Base-by-base conservation (phyloP, 1,140 invertebrate genomes). In the Atta colombica region DNA sequence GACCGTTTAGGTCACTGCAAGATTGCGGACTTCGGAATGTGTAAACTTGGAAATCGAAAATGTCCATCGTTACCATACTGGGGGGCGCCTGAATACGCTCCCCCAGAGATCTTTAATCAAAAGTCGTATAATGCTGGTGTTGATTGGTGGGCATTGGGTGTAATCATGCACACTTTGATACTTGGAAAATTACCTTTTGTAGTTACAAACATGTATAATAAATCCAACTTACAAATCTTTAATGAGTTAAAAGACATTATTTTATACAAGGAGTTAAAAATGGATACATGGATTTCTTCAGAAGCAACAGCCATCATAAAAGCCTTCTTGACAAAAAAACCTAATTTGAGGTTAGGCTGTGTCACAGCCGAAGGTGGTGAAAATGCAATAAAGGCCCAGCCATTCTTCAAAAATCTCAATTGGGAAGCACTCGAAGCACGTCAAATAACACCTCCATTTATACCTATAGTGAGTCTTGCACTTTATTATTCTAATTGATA, bases 101-200 rank as follows among this genome's bases (percentile, higher is more conserved):
- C 28, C 3, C 28, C 28, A 0, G 28, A 31, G 28, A 31, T 31
- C 28, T 31, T 3, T 31, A 3, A 31, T 31, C 2, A 31, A 2
- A 31, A 31, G 3, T 2, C 99, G 90, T 99, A 99, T 95, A 99
- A 99, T 49, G 98, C 98, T n/a, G 99, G 98, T 82, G 99, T 99
- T 58, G 99, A 99, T 96, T 99, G 99, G 99, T 99, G 99, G 99
- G 99, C 99, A 75, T 96, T 99, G 39, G 99, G 99, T 39, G 99
- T 99, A 2, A 31, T 31, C 2, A 31, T 31, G 28, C 3, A 31
- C 2, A 3, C 2, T 31, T 31, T 31, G 28, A 31, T 31, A 31
- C 3, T 31, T 31, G 28, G 28, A 31, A 31, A 31, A 31, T 31
- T 31, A 31, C 28, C 28, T 31, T 31, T 31, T 31, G 3, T 31